Conservation (phyloP, 2,797 vertebrate species). For the Phalloptychus januarius region DNA sequence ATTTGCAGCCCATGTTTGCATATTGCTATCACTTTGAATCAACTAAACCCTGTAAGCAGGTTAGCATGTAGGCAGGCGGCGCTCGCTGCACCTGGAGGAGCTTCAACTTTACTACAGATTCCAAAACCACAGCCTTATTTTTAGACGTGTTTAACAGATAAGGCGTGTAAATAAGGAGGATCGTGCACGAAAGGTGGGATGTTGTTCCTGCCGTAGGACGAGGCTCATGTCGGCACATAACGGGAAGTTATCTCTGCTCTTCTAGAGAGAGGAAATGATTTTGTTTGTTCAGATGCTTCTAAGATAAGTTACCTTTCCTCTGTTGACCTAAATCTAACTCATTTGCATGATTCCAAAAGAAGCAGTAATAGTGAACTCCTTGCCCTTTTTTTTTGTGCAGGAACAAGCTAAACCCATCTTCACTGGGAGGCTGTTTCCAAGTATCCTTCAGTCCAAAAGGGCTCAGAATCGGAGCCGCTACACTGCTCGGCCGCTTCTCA, state of each 20-base stretch:
- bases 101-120: constrained; percentile 27
- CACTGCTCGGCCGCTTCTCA: constrained; percentile 79
- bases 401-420: constrained; percentile 47
- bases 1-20: neutral
- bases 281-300: constrained; percentile 4
- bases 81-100: constrained; percentile 18
- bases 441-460: constrained; percentile 67
- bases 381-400: constrained; percentile 48
- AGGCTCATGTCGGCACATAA: neutral
- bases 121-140: constrained; percentile 57
- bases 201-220: constrained; percentile 4
- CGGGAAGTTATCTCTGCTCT: neutral
- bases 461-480: constrained; percentile 58
- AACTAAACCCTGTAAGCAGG: neutral
- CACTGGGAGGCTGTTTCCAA: constrained; percentile 76
- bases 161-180: constrained; percentile 13
- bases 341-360: neutral
- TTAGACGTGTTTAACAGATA: constrained; percentile 29
- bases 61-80: neutral
- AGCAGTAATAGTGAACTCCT: neutral
- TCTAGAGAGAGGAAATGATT: neutral
- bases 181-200: neutral
- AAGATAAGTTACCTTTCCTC: neutral
- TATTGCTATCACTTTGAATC: constrained; percentile 13
- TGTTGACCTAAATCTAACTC: neutral